Percentiles rank a stretch among this genome's conserved stretches.
phyloP scores from a whole-genome alignment of 2,888 invertebrate species.

The Brachycybe producta region DNA sequence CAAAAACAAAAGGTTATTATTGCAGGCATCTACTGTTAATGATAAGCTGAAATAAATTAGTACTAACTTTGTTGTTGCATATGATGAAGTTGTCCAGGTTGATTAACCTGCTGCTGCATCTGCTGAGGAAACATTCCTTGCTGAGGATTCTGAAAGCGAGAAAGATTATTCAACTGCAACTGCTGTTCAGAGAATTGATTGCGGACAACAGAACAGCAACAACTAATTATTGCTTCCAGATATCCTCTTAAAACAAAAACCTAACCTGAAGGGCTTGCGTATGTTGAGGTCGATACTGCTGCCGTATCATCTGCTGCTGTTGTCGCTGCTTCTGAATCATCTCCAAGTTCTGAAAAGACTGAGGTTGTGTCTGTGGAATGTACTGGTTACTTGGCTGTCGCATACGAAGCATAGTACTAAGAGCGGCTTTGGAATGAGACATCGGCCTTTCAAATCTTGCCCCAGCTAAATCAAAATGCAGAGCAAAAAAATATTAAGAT shows the following conservation, averaged over 20 bases:
- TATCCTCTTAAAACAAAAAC: background rate
- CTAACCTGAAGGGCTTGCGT: slow-evolving; percentile 15
- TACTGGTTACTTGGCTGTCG: slow-evolving; percentile 20
- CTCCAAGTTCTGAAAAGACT: slow-evolving; percentile 18
- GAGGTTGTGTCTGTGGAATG: slow-evolving; percentile 16
- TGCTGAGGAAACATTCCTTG: slow-evolving; percentile 18
- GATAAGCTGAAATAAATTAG: too few relatives aligned
- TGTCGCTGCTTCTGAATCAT: slow-evolving; percentile 18
- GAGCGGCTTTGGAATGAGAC: slow-evolving; percentile 20
- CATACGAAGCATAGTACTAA: slow-evolving; percentile 20
- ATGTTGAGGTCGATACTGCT: slow-evolving; percentile 18
- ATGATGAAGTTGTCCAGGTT: slow-evolving; percentile 18
- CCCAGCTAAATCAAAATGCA: slow-evolving; percentile 12
- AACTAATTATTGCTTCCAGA: too few relatives aligned
- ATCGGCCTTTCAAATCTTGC: slow-evolving; percentile 14
- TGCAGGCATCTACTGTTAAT: too few relatives aligned
- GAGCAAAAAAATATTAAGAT: slow-evolving; percentile 5
- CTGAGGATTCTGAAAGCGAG: slow-evolving; percentile 9
- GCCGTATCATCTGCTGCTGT: slow-evolving; percentile 19
- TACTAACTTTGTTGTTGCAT: slow-evolving; percentile 17
- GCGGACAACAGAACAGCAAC: too few relatives aligned
- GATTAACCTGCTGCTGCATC: slow-evolving; percentile 17
- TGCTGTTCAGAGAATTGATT: background rate
- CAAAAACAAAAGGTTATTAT: background rate
- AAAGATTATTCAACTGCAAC: background rate